These are phyloP conservation scores for Gadopsis marmoratus DNA, from an alignment of 2,797 vertebrate genomes.

Conservation along the genomic window DNA sequence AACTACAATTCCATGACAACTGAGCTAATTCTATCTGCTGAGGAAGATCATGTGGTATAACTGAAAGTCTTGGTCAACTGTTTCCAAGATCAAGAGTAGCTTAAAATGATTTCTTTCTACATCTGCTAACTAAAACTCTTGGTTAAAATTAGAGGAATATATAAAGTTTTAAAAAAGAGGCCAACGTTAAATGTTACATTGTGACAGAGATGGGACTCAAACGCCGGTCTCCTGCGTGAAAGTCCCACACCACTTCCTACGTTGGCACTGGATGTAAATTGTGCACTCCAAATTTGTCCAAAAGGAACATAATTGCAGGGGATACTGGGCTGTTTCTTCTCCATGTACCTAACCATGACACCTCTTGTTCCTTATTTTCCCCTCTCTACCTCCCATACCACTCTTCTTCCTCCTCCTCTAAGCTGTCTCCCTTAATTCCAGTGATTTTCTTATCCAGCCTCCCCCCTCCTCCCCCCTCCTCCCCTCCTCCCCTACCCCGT, in stretches of 20 bases:
- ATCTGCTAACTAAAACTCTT: not conserved
- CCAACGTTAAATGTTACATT: not conserved
- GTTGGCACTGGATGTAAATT: not conserved
- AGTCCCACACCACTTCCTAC: not conserved
- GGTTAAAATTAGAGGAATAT: not conserved
- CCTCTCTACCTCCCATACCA: conserved; percentile 9
- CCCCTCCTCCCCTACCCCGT: not conserved
- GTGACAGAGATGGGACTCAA: not conserved
- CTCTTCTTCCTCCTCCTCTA: conserved; percentile 12
- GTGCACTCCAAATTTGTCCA: not conserved
- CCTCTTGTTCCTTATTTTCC: conserved; percentile 11
- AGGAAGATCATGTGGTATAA: not conserved
- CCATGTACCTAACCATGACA: conserved; percentile 14
- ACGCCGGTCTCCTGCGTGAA: not conserved
- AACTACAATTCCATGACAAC: not conserved
- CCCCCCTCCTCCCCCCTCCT: not conserved
- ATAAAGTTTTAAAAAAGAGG: not conserved
- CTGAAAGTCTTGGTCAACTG: not conserved
- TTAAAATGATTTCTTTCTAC: not conserved
- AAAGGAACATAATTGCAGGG: not conserved
- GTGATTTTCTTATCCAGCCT: conserved; percentile 32
- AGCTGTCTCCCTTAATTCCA: conserved; percentile 52
- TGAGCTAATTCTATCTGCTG: not conserved
- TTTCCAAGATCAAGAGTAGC: not conserved
- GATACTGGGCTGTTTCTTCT: not conserved